Base-by-base conservation (phyloP, 2,797 vertebrate genomes). In the Chloroceryle inda region DNA sequence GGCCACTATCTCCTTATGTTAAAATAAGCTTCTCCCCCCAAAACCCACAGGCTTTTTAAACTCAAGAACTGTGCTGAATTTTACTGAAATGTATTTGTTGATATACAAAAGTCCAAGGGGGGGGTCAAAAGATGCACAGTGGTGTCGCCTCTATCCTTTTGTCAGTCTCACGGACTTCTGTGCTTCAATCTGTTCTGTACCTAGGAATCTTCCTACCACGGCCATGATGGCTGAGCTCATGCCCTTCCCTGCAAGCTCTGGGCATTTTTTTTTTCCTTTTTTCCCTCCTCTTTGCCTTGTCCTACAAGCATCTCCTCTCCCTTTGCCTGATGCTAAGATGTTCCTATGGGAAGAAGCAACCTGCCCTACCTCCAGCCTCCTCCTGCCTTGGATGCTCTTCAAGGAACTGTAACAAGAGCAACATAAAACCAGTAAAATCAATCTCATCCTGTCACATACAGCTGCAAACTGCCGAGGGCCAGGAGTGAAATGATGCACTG, bases 181-280 rank as follows among this genome's bases (percentile, higher is more conserved):
- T 24, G 58, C 45, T 76, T 12, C 56, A 9, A 10, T 17, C 37
- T 87, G 35, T 42, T 73, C 47, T 5, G 17, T 26, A 53, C 29
- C 23, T 58, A 68, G 62, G 75, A 80, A 91, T 11, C 16, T 44
- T 74, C 22, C 42, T 68, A 11, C 13, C 31, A 55, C 4, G 16
- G 68, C 19, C 1, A 0, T 24, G 47, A 55, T 7, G n/a, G 18
- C 35, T 0, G 1, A 62, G 42, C 4, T 49, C 27, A 56, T 22
- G 49, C 20, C 42, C 35, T 47, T 45, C 29, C 15, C 22, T 37
- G 22, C 9, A 42, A 74, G 55, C 15, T 38, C 23, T 10, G 13
- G 26, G 10, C n/a, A 24, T 9, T 49, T 55, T 42, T 31, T 10
- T 49, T 49, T n/a, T 31, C 58, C 26, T 52, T 79, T 55, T 38